Conservation (phyloP, 1,140 invertebrate genomes). For the Acromyrmex heyeri region DNA sequence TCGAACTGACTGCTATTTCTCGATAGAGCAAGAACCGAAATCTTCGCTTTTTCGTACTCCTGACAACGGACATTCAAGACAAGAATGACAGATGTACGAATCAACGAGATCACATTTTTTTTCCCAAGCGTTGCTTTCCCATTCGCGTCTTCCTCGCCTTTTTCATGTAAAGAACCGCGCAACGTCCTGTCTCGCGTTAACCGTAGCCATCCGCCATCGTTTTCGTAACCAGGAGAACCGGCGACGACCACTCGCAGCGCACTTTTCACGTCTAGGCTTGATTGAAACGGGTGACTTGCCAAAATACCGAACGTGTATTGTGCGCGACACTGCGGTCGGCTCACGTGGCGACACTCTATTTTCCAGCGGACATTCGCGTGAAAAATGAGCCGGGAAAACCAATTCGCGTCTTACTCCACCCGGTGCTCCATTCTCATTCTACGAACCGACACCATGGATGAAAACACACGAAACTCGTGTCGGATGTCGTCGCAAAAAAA, state of each 20-base stretch:
- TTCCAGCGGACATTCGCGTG: conserved; percentile 65
- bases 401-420: conserved; percentile 69
- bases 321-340: conserved; percentile 51
- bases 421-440: conserved; percentile 48
- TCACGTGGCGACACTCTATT: conserved; percentile 67
- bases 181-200: neutral
- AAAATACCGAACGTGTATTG: conserved; percentile 71
- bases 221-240: neutral
- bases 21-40: conserved; percentile 39
- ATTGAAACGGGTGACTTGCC: conserved; percentile 78
- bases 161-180: neutral
- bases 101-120: neutral
- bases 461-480: conserved; percentile 65
- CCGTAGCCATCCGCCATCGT: conserved; percentile 1
- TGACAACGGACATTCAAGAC: conserved; percentile 37
- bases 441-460: conserved; percentile 14
- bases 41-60: conserved; percentile 34
- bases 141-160: neutral
- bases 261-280: conserved; percentile 56
- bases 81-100: conserved; percentile 62
- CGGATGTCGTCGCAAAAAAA: conserved; percentile 46
- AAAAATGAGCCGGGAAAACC: conserved; percentile 75
- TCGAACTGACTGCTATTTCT: conserved; percentile 49
- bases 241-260: neutral
- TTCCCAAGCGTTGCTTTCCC: neutral